Conservation (phyloP, 2,888 invertebrate genomes). For the Luffia ferchaultella region DNA sequence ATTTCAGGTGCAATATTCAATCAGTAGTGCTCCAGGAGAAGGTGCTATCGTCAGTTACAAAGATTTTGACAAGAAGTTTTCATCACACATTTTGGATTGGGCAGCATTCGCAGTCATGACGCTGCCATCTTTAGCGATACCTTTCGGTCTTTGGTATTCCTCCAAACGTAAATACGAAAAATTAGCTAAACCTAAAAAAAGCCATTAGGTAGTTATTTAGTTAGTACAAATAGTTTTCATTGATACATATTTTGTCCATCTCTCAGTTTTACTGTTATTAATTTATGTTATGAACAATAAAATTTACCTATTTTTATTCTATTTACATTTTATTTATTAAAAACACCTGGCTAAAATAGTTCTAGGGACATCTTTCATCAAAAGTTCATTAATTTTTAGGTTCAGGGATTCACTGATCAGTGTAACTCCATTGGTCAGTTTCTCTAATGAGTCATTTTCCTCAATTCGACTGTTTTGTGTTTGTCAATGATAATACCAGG, state of each 20-base stretch:
- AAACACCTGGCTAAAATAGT: too few relatives aligned
- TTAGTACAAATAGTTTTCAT: background rate
- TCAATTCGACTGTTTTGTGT: too few relatives aligned
- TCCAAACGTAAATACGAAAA: conserved; percentile 95
- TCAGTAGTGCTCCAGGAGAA: conserved; percentile 93
- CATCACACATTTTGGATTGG: conserved; percentile 98
- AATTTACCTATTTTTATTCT: conserved; percentile 23
- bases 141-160: conserved; percentile 92
- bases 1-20: conserved; percentile 73
- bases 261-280: conserved; percentile 38
- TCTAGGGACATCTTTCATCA: too few relatives aligned
- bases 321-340: background rate
- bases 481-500: too few relatives aligned
- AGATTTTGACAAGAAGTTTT: conserved; percentile 96
- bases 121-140: conserved; percentile 92
- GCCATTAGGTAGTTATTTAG: conserved; percentile 32
- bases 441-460: too few relatives aligned
- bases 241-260: conserved; percentile 25
- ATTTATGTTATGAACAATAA: conserved; percentile 60
- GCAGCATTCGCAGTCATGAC: conserved; percentile 96
- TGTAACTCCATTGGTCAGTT: too few relatives aligned
- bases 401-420: too few relatives aligned
- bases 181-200: conserved; percentile 76
- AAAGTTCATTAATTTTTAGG: too few relatives aligned
- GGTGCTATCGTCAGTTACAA: conserved; percentile 91